Conservation (phyloP, 2,888 invertebrate genomes). For the Stenichneumon culpator region DNA sequence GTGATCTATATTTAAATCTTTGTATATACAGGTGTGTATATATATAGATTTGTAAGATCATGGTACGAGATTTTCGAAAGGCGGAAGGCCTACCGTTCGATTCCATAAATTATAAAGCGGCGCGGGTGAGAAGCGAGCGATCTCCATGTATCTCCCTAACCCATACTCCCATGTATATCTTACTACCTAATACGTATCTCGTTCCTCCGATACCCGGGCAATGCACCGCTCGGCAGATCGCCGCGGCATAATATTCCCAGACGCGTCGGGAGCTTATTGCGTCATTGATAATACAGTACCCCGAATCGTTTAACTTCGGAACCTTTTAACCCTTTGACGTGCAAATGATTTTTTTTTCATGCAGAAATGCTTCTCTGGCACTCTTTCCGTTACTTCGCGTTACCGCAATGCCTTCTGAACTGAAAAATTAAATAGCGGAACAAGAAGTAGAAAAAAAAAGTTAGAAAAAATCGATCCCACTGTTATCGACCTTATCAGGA, state of each 20-base stretch:
- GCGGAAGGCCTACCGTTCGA: conserved; percentile 47
- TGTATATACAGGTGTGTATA: not conserved
- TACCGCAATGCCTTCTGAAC: not conserved
- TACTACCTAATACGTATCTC: conserved; percentile 32
- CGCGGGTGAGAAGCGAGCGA: conserved; percentile 29
- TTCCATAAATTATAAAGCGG: conserved; percentile 35
- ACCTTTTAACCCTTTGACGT: conserved; percentile 8
- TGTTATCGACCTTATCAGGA: not conserved
- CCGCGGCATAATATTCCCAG: conserved; percentile 31
- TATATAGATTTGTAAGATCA: conserved; percentile 4
- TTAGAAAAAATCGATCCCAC: too few species aligned
- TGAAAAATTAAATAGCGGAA: not conserved
- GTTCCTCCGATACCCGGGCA: conserved; percentile 21
- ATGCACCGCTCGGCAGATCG: conserved; percentile 29
- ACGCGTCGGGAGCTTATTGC: conserved; percentile 26
- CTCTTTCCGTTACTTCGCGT: not conserved
- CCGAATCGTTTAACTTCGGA: conserved; percentile 6
- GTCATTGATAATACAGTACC: conserved; percentile 25
- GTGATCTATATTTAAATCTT: not conserved
- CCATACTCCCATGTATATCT: conserved; percentile 3
- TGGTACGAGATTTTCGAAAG: conserved; percentile 45
- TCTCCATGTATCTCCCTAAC: conserved; percentile 10
- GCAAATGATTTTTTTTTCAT: not conserved
- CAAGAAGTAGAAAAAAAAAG: not conserved
- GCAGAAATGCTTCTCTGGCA: not conserved